A percentile compares a stretch with the other conserved stretches of the same genome.
These are phyloP conservation scores for Cassiopea andromeda DNA, from an alignment of 30 jellyfish, hydroid and myxozoan species.

Conservation along the genomic window DNA sequence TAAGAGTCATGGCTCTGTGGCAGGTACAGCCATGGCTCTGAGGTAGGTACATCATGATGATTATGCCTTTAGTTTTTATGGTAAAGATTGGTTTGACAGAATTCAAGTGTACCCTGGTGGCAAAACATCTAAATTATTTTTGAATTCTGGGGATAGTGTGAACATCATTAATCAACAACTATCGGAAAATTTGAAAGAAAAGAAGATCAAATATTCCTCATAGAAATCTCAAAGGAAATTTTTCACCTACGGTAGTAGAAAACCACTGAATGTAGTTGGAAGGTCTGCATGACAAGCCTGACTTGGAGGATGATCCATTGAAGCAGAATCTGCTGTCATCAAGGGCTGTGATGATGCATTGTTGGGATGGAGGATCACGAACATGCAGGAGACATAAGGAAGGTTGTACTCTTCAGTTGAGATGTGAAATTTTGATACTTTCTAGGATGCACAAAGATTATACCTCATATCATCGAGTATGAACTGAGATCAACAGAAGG, in stretches of 20 bases:
- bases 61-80: too few relatives aligned
- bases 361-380: background rate
- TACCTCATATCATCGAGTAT: too few relatives aligned
- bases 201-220: background rate
- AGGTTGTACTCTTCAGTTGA: too few relatives aligned
- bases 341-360: background rate
- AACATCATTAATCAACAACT: background rate
- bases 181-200: background rate
- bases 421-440: too few relatives aligned
- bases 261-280: background rate
- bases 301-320: background rate
- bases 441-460: too few relatives aligned
- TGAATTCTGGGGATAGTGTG: background rate
- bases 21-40: too few relatives aligned
- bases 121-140: background rate
- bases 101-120: background rate
- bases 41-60: too few relatives aligned
- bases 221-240: background rate
- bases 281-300: background rate
- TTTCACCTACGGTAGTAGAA: background rate
- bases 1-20: too few relatives aligned
- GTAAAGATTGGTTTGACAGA: too few relatives aligned
- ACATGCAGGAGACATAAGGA: too few relatives aligned
- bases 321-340: background rate
- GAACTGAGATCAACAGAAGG: too few relatives aligned